These are phyloP conservation scores for Rhea pennata DNA, from an alignment of 2,113 vertebrate genomes.

Conservation along the genomic window DNA sequence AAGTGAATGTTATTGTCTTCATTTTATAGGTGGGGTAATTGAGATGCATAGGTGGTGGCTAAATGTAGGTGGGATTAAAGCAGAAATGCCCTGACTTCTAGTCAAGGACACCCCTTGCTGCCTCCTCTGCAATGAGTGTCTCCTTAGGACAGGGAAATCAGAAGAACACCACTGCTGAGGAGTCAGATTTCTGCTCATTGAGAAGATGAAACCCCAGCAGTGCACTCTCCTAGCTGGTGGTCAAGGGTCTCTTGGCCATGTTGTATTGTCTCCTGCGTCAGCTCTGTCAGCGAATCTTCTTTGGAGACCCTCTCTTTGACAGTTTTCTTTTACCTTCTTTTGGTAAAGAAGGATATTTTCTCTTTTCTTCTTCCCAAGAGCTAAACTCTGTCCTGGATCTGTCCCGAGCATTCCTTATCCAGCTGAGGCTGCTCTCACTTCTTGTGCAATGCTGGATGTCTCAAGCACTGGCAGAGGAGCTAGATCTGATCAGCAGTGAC, in stretches of 20 bases:
- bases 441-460: neutral
- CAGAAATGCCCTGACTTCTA: neutral
- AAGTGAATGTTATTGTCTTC: neutral
- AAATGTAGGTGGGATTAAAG: neutral
- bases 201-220: neutral
- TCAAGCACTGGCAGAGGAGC: neutral
- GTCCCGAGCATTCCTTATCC: neutral
- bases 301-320: neutral
- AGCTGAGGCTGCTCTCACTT: neutral
- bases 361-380: neutral
- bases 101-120: neutral
- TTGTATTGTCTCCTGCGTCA: neutral
- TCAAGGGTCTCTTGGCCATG: neutral
- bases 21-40: neutral
- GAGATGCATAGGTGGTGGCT: neutral
- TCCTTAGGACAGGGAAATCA: neutral
- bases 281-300: neutral
- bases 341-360: neutral
- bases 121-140: neutral
- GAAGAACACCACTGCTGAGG: neutral
- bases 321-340: neutral
- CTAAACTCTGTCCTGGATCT: neutral
- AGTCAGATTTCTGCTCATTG: neutral
- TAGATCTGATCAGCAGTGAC: neutral
- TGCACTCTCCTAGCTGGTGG: neutral